Conservation (phyloP, 2,888 invertebrate species). For the Lagria hirta region DNA sequence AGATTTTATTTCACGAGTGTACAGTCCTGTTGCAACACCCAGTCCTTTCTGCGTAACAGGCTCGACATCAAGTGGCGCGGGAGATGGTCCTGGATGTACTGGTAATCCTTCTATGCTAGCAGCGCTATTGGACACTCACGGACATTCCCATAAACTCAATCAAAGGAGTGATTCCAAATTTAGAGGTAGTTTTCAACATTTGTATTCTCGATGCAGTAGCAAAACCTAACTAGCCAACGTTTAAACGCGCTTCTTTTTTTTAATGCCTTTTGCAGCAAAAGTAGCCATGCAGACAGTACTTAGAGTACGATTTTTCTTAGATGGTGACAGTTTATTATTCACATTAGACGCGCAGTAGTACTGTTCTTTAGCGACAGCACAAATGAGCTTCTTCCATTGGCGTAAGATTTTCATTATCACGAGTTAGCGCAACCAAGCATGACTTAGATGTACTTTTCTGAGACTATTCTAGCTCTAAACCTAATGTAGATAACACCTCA, state of each 20-base stretch:
- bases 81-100: slow-evolving; percentile 42
- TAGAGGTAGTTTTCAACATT: too few species aligned
- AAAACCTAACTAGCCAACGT: too few species aligned
- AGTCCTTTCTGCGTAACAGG: slow-evolving; percentile 52
- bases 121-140: slow-evolving; percentile 59
- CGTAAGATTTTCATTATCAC: too few species aligned
- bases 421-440: too few species aligned
- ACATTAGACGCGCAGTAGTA: too few species aligned
- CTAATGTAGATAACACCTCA: too few species aligned
- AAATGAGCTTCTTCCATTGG: not conserved
- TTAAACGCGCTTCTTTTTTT: slow-evolving; percentile 4
- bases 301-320: too few species aligned
- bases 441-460: too few species aligned
- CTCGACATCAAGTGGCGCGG: slow-evolving; percentile 36
- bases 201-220: too few species aligned
- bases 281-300: not conserved
- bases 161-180: slow-evolving; percentile 46
- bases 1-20: slow-evolving; percentile 75
- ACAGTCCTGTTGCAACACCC: slow-evolving; percentile 65
- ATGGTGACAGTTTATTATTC: too few species aligned
- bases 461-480: too few species aligned
- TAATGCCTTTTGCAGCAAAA: slow-evolving; percentile 2
- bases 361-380: not conserved
- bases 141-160: slow-evolving; percentile 47
- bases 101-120: slow-evolving; percentile 58